Evolutionary conservation across 2,113 vertebrate genomes (phyloP), one percentile per base, ranked within the genome.

Genomic region (Balaenoptera acutorostrata): DNA sequence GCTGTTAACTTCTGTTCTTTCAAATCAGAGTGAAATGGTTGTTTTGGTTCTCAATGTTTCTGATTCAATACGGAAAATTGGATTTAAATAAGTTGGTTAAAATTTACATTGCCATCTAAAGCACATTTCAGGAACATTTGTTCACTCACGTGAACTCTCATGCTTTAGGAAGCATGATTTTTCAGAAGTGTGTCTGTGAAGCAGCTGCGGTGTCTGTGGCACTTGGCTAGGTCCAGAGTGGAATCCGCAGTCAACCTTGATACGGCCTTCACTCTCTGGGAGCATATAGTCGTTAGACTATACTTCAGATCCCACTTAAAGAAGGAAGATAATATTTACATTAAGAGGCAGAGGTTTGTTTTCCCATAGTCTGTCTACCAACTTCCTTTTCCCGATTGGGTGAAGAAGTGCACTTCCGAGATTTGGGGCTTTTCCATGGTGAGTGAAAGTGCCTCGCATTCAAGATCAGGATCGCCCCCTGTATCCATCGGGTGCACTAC

Each of bases 1-100:
- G 1, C 57, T 83, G 55, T 81, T 63, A 44, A 66, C 84, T 94
- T 93, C 41, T 85, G 2, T 95, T 96, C 72, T 96, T 96, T 77
- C 74, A 66, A 31, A 74, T 80, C 86, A 94, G 90, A 95, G 15
- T 29, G 44, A 55, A 94, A 75, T 92, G 27, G 71, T 92, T 95
- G 72, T 66, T 87, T 93, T 55, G 15, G 29, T 39, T 92, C 49
- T 78, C 57, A 61, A 1, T 69, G 52, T 96, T 80, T 93, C 81
- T 77, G 39, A 41, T 85, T 78, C 59, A 23, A n/a, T 33, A 52
- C 3, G 8, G 25, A 92, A 74, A 82, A 89, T 80, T 93, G 11
- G 23, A 90, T 74, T 63, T 88, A 78, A 84, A 18, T 90, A 59
- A 89, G 63, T 75, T 71, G 52, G 66, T 57, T 85, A 81, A 91